phyloP scores from a whole-genome alignment of 2,113 vertebrate genomes.

The Pedetes capensis region DNA sequence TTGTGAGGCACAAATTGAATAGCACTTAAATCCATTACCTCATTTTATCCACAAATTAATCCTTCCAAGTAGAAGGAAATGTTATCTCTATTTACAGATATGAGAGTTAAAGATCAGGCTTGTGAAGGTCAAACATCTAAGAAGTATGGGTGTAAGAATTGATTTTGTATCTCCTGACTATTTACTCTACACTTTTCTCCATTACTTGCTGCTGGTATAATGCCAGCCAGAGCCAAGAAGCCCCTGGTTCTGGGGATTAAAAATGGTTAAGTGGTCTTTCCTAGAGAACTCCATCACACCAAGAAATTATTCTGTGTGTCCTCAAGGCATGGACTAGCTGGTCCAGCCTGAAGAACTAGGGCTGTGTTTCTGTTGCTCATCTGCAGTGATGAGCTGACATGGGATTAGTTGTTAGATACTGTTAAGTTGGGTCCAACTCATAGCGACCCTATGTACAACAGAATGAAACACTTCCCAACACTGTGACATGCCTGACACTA shows the following conservation, averaged over 20 bases:
- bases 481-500: too few species aligned
- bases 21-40: background rate
- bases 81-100: background rate
- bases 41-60: constrained; percentile 5
- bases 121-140: background rate
- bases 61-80: background rate
- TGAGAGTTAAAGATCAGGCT: background rate
- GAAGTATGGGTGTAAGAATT: background rate
- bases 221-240: background rate
- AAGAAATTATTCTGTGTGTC: background rate
- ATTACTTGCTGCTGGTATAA: background rate
- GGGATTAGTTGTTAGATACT: too few species aligned
- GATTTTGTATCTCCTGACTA: background rate
- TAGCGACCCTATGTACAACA: too few species aligned
- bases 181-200: background rate
- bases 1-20: background rate
- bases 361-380: background rate
- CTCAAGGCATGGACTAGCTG: background rate
- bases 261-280: background rate
- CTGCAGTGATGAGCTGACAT: background rate
- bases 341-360: background rate
- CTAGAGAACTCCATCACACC: background rate
- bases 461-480: too few species aligned
- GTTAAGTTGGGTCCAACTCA: too few species aligned
- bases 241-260: background rate